These are phyloP conservation scores for Stigmatopora argus DNA, from an alignment of 2,113 vertebrate species.

Conservation along the genomic window DNA sequence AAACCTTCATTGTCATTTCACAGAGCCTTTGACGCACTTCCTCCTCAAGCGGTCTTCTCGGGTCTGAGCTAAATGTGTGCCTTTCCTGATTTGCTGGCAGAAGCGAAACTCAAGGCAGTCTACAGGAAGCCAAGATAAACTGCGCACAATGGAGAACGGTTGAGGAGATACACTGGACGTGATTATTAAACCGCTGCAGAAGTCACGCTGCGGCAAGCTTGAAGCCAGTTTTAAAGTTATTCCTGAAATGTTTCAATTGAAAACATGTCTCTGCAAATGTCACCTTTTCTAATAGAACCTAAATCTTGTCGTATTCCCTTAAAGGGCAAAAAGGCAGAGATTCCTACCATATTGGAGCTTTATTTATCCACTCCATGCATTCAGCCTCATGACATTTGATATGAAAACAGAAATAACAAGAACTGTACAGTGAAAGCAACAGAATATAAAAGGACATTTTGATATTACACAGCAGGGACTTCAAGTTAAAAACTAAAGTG, in stretches of 20 bases:
- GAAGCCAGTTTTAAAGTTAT: slow-evolving; percentile 5
- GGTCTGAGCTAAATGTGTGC: slow-evolving; percentile 38
- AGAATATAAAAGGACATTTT: slow-evolving; percentile 9
- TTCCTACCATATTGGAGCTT: slow-evolving; percentile 31
- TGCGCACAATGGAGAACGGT: slow-evolving; percentile 23
- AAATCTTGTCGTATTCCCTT: neutral
- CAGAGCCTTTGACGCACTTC: slow-evolving; percentile 46
- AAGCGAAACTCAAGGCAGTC: slow-evolving; percentile 46
- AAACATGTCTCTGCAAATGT: slow-evolving; percentile 8
- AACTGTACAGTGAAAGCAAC: slow-evolving; percentile 41
- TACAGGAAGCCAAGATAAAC: slow-evolving; percentile 37
- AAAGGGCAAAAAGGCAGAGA: neutral
- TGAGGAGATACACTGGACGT: slow-evolving; percentile 7
- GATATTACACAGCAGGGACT: slow-evolving; percentile 16
- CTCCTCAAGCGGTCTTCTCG: slow-evolving; percentile 24
- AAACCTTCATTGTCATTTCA: slow-evolving; percentile 36
- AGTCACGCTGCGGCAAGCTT: neutral
- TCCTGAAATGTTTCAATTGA: slow-evolving; percentile 7
- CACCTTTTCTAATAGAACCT: neutral
- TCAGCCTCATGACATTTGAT: slow-evolving; percentile 43
- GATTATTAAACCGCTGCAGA: neutral
- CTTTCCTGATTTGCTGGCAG: slow-evolving; percentile 56
- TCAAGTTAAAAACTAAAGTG: slow-evolving; percentile 24
- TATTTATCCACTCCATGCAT: slow-evolving; percentile 39
- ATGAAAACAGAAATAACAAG: slow-evolving; percentile 46